Evolutionary conservation across 1,140 invertebrate genomes (phyloP).

Genomic region (Drosophila simulans): DNA sequence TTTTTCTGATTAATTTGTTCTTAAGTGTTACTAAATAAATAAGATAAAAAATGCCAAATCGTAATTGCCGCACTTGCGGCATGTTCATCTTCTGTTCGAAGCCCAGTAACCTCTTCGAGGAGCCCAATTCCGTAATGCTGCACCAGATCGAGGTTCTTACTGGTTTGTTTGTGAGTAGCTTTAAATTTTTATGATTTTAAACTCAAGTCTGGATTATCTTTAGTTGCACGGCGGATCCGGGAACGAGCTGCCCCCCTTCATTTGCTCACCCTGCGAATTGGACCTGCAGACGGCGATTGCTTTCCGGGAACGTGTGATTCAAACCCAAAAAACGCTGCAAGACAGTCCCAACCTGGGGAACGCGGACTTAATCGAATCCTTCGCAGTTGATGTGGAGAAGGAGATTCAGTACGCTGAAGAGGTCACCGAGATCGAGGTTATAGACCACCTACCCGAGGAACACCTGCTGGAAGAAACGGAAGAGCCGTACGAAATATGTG

Average conservation of each 20-base stretch:
- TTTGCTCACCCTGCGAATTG: constrained; percentile 64
- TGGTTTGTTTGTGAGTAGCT: constrained; percentile 52
- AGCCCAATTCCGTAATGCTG: constrained; percentile 51
- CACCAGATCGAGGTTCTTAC: constrained; percentile 66
- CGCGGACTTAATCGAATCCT: constrained; percentile 24
- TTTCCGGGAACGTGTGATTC: constrained; percentile 60
- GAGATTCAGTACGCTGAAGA: not conserved
- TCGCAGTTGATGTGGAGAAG: not conserved
- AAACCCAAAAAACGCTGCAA: constrained; percentile 52
- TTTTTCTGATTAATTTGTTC: too few species aligned
- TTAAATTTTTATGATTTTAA: not conserved
- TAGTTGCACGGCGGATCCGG: constrained; percentile 38
- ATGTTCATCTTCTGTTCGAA: constrained; percentile 44
- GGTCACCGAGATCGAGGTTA: constrained; percentile 6
- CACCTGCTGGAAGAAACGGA: not conserved
- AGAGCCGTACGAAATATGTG: not conserved
- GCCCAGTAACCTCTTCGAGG: constrained; percentile 46
- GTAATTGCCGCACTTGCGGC: constrained; percentile 61
- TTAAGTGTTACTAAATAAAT: not conserved
- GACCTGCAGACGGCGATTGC: constrained; percentile 46
- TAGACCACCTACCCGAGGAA: constrained; percentile 9
- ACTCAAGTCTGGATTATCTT: not conserved
- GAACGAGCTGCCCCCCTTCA: constrained; percentile 37
- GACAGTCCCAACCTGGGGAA: constrained; percentile 7
- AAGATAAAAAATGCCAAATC: constrained; percentile 34